These are phyloP conservation scores for Myotis vivesi DNA, from an alignment of 2,797 vertebrate genomes.

Conservation along the genomic window DNA sequence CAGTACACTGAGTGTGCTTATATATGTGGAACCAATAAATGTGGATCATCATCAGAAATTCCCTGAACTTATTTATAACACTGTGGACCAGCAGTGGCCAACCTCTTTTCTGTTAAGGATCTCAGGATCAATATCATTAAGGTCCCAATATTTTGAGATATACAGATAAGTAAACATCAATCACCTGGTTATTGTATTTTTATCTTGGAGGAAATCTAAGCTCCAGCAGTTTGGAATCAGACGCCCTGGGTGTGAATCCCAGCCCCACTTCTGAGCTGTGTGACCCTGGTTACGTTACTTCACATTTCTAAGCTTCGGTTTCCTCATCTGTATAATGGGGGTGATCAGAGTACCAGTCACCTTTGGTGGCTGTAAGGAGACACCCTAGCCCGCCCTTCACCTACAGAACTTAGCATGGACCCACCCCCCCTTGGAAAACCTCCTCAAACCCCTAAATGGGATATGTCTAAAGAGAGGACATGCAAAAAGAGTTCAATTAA, in stretches of 20 bases:
- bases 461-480: background rate
- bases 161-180: background rate
- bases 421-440: too few species aligned
- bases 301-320: background rate
- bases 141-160: background rate
- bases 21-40: background rate
- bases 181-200: background rate
- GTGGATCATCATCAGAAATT: background rate
- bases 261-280: background rate
- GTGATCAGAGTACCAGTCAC: background rate
- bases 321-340: background rate
- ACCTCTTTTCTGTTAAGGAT: background rate
- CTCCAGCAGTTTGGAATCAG: background rate
- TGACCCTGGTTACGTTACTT: background rate
- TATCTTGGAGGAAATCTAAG: background rate
- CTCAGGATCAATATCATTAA: background rate
- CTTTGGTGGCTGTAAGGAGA: background rate
- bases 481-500: background rate
- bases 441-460: too few species aligned
- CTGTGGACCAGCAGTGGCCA: background rate
- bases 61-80: background rate
- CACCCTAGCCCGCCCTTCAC: too few species aligned
- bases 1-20: background rate
- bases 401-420: too few species aligned
- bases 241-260: background rate